Evolutionary conservation across 2,888 invertebrate genomes (phyloP), one percentile per base, ranked within the genome.

Genomic region (Cantharis rufa): DNA sequence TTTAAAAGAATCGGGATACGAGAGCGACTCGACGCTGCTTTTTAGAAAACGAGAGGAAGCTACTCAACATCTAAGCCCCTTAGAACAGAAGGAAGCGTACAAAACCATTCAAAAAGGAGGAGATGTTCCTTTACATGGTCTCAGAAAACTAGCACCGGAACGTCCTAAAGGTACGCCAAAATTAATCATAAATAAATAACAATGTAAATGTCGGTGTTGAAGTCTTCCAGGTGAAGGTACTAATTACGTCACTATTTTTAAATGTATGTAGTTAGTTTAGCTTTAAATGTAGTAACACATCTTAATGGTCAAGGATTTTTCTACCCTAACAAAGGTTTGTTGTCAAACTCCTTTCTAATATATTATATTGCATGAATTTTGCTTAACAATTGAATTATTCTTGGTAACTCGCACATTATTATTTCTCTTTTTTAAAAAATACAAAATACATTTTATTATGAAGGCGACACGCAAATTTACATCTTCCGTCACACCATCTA

Each of bases 81-180:
- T 93, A n/a, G 95, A 97, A 85, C 93, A 96, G 83, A 92, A 93
- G 79, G 92, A 94, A 78, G 94, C 94, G 11, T 98, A 98, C 89
- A 94, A 94, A 85, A 93, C 93, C 80, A 92, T 98, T 75, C 98
- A 98, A 86, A 94, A 94, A 76, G 98, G 98, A 0, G 98, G 98
- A 0, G 98, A 98, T 88, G 96, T 98, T 2, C 98, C 98, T 0
- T 90, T 97, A 10, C 92, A 96, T 85, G 98, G 98, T 63, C 93
- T 98, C 85, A 92, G 98, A 66, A 98, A 98, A 85, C 94, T 94
- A 15, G 96, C 96, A 15, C 98, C 98, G 24, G 94, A 95, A 86
- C 92, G 92, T 86, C 93, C 93, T 18, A 94, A 92, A 91, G 94
- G 94, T 94, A 89, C 87, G 90, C 85, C 69, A 70, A 69, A 32